These are phyloP conservation scores for Onychorhynchus coronatus DNA, from an alignment of 2,113 vertebrate species.

Conservation along the genomic window DNA sequence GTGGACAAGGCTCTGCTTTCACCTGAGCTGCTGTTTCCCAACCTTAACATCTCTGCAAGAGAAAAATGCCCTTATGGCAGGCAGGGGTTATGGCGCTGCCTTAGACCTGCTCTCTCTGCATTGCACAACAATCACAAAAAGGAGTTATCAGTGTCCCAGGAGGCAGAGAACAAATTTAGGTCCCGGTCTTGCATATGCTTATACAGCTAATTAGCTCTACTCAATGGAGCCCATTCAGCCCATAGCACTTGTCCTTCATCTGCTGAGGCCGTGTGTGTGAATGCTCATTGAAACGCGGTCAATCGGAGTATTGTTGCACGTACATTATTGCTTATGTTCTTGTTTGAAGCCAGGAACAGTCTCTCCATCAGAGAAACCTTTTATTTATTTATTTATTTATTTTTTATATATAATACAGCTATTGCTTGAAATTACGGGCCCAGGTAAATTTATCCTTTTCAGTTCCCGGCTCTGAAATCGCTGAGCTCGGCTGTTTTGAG, in stretches of 20 bases:
- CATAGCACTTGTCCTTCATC: constrained; percentile 29
- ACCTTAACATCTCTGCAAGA: not conserved
- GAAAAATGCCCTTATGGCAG: not conserved
- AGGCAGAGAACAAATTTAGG: constrained; percentile 44
- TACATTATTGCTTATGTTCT: not conserved
- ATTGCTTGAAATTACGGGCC: not conserved
- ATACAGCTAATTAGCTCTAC: constrained; percentile 23
- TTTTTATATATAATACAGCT: not conserved
- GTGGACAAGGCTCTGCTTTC: not conserved
- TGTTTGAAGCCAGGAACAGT: not conserved
- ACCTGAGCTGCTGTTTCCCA: not conserved
- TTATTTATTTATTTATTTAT: not conserved
- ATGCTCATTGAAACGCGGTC: not conserved
- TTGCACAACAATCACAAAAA: not conserved
- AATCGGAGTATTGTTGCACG: not conserved
- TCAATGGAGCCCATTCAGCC: constrained; percentile 35
- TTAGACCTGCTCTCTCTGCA: not conserved
- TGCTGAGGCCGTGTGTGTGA: not conserved
- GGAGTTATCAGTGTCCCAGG: not conserved
- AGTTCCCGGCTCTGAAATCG: not conserved
- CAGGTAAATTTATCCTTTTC: not conserved
- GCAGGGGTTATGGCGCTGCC: not conserved
- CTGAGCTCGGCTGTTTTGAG: not conserved
- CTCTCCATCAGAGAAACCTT: not conserved
- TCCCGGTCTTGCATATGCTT: constrained; percentile 33